phyloP scores from a whole-genome alignment of 2,797 vertebrate species.

The Acanthurus leucopareius region DNA sequence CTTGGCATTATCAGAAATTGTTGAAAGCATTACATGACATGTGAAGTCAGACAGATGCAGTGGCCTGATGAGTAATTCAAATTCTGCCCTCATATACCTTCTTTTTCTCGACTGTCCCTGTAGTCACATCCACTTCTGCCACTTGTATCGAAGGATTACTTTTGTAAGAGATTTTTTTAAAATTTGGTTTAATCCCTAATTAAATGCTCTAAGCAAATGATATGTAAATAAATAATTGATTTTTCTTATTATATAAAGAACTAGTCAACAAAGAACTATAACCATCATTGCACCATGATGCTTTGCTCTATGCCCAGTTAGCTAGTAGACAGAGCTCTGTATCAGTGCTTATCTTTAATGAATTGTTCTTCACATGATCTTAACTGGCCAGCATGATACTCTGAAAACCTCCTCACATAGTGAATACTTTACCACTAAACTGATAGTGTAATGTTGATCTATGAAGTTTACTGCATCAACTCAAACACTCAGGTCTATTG shows the following conservation, averaged over 20 bases:
- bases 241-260: slow-evolving; percentile 33
- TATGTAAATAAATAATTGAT: slow-evolving; percentile 32
- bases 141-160: slow-evolving; percentile 11
- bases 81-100: slow-evolving; percentile 10
- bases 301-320: slow-evolving; percentile 28
- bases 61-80: slow-evolving; percentile 1
- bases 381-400: slow-evolving; percentile 57
- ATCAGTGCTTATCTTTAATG: slow-evolving; percentile 7
- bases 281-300: slow-evolving; percentile 15
- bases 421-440: slow-evolving; percentile 57
- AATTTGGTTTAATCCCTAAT: slow-evolving; percentile 33
- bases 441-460: slow-evolving; percentile 65
- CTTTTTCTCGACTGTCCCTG: not conserved
- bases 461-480: slow-evolving; percentile 81
- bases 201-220: slow-evolving; percentile 29
- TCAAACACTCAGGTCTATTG: slow-evolving; percentile 82
- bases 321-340: slow-evolving; percentile 24
- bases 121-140: slow-evolving; percentile 24
- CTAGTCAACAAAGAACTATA: slow-evolving; percentile 4
- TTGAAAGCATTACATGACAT: not conserved
- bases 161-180: slow-evolving; percentile 2
- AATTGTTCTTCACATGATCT: slow-evolving; percentile 57
- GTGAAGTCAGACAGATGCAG: not conserved
- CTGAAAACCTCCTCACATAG: slow-evolving; percentile 40
- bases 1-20: slow-evolving; percentile 8